phyloP scores from a whole-genome alignment of 2,888 invertebrate species.

The Ferrisia virgata region DNA sequence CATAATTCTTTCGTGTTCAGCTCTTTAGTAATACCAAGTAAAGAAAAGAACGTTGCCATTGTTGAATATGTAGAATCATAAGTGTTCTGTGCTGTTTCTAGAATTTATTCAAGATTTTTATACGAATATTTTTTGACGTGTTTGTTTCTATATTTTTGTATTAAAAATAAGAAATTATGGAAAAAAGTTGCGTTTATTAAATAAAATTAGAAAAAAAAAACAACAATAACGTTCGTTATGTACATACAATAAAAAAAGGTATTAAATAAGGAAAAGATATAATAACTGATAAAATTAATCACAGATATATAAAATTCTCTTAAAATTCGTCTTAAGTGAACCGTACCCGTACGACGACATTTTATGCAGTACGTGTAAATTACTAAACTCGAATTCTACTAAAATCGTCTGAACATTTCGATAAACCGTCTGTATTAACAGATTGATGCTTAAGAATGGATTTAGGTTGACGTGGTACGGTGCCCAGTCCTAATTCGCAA shows the following conservation, averaged over 20 bases:
- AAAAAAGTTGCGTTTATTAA: not conserved
- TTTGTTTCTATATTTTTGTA: not conserved
- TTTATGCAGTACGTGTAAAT: not conserved
- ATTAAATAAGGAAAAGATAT: conserved; percentile 20
- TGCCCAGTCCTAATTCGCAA: conserved; percentile 40
- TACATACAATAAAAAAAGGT: conserved; percentile 32
- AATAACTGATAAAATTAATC: conserved; percentile 43
- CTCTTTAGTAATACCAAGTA: no score
- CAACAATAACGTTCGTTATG: conserved; percentile 43
- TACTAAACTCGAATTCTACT: conserved; percentile 39
- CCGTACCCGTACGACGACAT: not conserved
- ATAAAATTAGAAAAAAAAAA: conserved; percentile 29
- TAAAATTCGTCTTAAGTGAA: not conserved
- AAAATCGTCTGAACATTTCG: conserved; percentile 38
- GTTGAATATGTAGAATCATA: no score
- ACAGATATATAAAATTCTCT: conserved; percentile 40
- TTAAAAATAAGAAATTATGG: not conserved
- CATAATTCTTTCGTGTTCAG: not conserved
- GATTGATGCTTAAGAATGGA: conserved; percentile 40
- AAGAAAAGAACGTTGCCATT: no score
- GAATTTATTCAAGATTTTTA: not conserved
- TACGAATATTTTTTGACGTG: not conserved
- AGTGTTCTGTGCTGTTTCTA: no score
- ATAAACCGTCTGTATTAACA: conserved; percentile 13
- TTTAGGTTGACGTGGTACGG: conserved; percentile 37